Conservation (phyloP, 2,888 invertebrate genomes). For the Habroteleia sp. region DNA sequence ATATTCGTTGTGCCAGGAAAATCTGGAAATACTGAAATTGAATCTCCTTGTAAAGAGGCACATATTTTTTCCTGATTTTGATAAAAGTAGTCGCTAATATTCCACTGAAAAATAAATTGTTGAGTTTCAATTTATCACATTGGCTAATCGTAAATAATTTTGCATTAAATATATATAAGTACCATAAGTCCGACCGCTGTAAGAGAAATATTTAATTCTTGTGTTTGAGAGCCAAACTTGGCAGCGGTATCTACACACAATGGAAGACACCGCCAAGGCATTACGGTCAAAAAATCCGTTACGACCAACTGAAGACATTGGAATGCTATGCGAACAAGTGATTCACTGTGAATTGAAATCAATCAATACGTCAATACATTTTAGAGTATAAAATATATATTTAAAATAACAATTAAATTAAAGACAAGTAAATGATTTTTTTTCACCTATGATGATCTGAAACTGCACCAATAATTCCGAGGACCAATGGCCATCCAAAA, state of each 20-base stretch:
- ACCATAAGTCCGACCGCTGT: slow-evolving; percentile 98
- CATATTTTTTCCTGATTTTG: slow-evolving; percentile 94
- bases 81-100: slow-evolving; percentile 98
- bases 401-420: slow-evolving; percentile 12
- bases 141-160: no score
- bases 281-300: slow-evolving; percentile 95
- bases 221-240: slow-evolving; percentile 97
- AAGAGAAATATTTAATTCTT: slow-evolving; percentile 97
- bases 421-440: no score
- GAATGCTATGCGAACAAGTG: slow-evolving; percentile 95
- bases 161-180: slow-evolving; percentile 61
- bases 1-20: slow-evolving; percentile 91
- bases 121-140: no score
- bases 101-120: slow-evolving; percentile 89
- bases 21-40: slow-evolving; percentile 88
- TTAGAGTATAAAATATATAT: background rate
- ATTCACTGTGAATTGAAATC: slow-evolving; percentile 85
- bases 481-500: slow-evolving; percentile 96
- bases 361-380: background rate
- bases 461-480: slow-evolving; percentile 97
- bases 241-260: slow-evolving; percentile 95
- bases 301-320: slow-evolving; percentile 97
- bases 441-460: slow-evolving; percentile 93
- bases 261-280: slow-evolving; percentile 95
- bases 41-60: slow-evolving; percentile 87